Base-by-base conservation (phyloP, 2,113 vertebrate genomes). In the Oplegnathus fasciatus region DNA sequence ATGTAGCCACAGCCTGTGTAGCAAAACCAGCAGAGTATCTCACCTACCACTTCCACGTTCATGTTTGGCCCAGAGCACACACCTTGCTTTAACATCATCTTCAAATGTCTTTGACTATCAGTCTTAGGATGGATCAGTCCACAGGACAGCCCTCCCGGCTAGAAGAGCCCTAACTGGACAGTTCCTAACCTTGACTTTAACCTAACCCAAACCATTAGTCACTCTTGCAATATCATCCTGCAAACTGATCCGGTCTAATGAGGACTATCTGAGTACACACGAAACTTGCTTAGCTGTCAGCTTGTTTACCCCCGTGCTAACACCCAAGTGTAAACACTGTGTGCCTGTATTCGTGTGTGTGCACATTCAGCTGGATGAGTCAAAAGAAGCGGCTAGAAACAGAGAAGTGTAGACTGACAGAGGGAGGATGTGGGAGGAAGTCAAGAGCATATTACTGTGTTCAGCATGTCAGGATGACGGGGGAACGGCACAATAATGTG, bases 241-340 rank as follows among this genome's bases (percentile, higher is more conserved):
- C 6, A 44, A 61, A 34, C 20, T 20, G 50, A 66, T 32, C 42
- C 42, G n/a, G 3, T 40, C 11, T 52, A 78, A 58, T 58, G 22
- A 46, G 57, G 26, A 65, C 37, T 34, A 58, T 60, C 26, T 2
- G n/a, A 67, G 65, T 9, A 15, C 37, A 68, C 57, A 28, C 54
- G 17, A 72, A 34, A 69, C 68, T 42, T 60, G 9, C 50, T 42
- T 28, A 24, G n/a, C 61, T 30, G 24, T 7, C 61, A 18, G 48
- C 76, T n/a, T 76, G 68, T 58, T 85, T 73, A 58, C 44, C 73
- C 34, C 62, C 13, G 17, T 60, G 67, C 64, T 28, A 34, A 68
- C 72, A 74, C 18, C 20, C 26, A 28, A 42, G 40, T 28, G 32
- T 75, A 77, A 82, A 88, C 86, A 58, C 44, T 20, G 69, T 32